These are phyloP conservation scores for Oxyteleia sp. DNA, from an alignment of 2,888 invertebrate species.

Conservation along the genomic window DNA sequence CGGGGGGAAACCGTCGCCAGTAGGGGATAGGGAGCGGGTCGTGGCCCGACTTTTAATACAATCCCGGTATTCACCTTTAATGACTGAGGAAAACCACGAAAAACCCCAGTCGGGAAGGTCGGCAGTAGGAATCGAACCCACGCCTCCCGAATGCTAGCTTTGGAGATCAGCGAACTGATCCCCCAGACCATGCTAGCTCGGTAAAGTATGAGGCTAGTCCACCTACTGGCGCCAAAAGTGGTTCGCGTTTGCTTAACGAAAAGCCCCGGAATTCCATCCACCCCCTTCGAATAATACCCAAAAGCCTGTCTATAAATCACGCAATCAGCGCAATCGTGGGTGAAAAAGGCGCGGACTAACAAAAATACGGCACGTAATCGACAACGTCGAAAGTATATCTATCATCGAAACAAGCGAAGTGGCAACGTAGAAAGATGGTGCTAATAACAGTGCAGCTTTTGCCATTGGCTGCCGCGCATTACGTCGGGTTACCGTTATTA, in stretches of 20 bases:
- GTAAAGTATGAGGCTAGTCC: no score
- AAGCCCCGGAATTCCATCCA: slow-evolving; percentile 5
- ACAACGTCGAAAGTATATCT: slow-evolving; percentile 14
- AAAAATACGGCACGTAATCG: slow-evolving; percentile 40
- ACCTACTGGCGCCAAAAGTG: slow-evolving; percentile 5
- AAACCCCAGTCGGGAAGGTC: no score
- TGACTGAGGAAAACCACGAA: no score
- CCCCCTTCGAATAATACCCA: neutral
- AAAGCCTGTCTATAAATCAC: slow-evolving; percentile 13
- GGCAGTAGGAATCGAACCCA: no score
- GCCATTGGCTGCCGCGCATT: slow-evolving; percentile 69
- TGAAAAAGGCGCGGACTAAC: slow-evolving; percentile 30
- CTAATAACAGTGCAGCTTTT: slow-evolving; percentile 62
- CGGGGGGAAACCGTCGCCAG: no score
- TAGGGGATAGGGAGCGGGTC: no score
- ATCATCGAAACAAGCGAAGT: slow-evolving; percentile 32
- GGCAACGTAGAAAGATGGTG: slow-evolving; percentile 60
- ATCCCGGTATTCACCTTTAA: no score
- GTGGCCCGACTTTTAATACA: no score
- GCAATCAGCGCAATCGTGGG: slow-evolving; percentile 4
- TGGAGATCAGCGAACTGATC: no score
- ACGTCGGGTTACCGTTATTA: slow-evolving; percentile 75
- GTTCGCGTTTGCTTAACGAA: neutral
- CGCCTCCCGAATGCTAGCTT: no score
- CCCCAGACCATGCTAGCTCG: no score